phyloP scores from a whole-genome alignment of 2,888 invertebrate genomes.

The Dolichopus griseipennis region DNA sequence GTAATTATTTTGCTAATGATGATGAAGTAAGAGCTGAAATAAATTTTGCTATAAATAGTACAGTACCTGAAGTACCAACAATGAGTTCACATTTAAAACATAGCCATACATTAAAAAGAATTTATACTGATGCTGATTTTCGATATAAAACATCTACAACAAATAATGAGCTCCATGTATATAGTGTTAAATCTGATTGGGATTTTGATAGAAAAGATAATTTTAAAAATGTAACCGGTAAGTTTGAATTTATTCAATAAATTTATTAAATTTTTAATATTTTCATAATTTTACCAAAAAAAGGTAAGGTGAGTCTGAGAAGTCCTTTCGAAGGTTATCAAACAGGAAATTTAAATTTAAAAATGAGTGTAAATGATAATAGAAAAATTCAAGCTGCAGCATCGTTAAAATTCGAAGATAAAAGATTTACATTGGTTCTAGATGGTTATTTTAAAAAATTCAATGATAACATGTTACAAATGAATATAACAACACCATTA shows the following conservation, averaged over 20 bases:
- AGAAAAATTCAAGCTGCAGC: conserved; percentile 60
- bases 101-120: conserved; percentile 44
- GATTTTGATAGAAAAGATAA: conserved; percentile 47
- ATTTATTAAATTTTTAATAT: not conserved
- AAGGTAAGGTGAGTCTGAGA: conserved; percentile 49
- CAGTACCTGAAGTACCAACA: conserved; percentile 51
- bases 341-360: conserved; percentile 58
- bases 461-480: conserved; percentile 63
- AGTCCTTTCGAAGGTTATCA: conserved; percentile 64
- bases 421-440: conserved; percentile 56
- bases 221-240: conserved; percentile 57
- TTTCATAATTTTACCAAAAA: conserved; percentile 10
- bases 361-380: conserved; percentile 54
- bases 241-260: not conserved
- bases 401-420: conserved; percentile 60
- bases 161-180: conserved; percentile 45
- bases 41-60: conserved; percentile 49
- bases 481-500: conserved; percentile 67
- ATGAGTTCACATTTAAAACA: conserved; percentile 50
- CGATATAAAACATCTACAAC: conserved; percentile 39
- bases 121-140: conserved; percentile 47
- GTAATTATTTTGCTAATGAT: conserved; percentile 44
- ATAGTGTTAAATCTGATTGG: conserved; percentile 65
- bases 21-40: conserved; percentile 45
- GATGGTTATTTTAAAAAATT: conserved; percentile 62